Conservation (phyloP, 2,888 invertebrate genomes). For the Acronicta aceris region DNA sequence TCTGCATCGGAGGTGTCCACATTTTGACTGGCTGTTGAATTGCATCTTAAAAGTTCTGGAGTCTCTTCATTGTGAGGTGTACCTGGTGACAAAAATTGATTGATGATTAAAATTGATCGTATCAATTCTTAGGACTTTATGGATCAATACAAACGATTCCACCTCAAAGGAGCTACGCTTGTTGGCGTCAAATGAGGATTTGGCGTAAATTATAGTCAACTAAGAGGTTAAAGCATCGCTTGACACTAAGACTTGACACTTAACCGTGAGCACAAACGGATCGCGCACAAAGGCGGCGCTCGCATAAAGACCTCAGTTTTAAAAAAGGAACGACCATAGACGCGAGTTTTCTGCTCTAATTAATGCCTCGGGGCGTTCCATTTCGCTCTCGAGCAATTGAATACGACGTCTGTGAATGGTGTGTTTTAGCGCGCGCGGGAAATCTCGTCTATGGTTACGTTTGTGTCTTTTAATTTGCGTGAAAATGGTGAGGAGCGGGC, state of each 20-base stretch:
- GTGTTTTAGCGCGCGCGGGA: constrained; percentile 82
- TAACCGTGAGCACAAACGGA: constrained; percentile 73
- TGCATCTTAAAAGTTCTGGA: constrained; percentile 60
- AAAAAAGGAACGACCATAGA: constrained; percentile 85
- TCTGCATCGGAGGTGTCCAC: constrained; percentile 76
- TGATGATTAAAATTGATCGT: neutral
- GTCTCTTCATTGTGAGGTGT: constrained; percentile 69
- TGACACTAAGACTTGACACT: constrained; percentile 80
- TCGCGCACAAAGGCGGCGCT: constrained; percentile 77
- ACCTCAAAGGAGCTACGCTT: constrained; percentile 13
- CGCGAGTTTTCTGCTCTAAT: constrained; percentile 87
- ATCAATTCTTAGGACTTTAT: neutral
- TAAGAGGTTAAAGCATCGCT: constrained; percentile 74
- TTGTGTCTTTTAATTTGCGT: constrained; percentile 88
- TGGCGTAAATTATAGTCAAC: constrained; percentile 62
- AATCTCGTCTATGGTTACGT: constrained; percentile 79
- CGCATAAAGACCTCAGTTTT: constrained; percentile 85
- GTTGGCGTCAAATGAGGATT: constrained; percentile 38
- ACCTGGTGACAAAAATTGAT: constrained; percentile 63
- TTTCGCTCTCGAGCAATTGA: constrained; percentile 84
- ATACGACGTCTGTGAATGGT: constrained; percentile 83
- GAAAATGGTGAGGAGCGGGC: constrained; percentile 84
- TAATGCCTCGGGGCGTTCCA: constrained; percentile 88
- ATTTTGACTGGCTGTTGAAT: constrained; percentile 69
- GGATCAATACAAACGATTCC: neutral